A percentile compares a stretch with the other conserved stretches of the same genome.
Evolutionary conservation across 2,797 vertebrate genomes (phyloP).

Genomic region (Falco novaeseelandiae): DNA sequence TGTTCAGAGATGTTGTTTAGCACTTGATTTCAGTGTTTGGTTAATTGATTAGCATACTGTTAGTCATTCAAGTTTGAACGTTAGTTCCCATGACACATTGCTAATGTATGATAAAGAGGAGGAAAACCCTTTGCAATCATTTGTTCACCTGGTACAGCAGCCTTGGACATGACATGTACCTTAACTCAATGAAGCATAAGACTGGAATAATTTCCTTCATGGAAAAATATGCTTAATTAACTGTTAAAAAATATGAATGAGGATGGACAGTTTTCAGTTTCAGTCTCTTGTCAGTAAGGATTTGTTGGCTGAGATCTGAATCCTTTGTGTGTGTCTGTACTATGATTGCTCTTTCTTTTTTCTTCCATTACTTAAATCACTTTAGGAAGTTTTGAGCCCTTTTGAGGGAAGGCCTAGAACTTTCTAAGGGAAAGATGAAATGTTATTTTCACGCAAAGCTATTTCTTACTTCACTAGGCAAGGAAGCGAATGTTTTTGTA

Average conservation of each 20-base stretch:
- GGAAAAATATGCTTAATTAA: conserved; percentile 21
- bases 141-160: not conserved
- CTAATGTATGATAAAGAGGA: not conserved
- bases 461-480: not conserved
- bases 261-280: not conserved
- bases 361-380: not conserved
- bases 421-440: not conserved
- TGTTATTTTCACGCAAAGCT: not conserved
- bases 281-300: not conserved
- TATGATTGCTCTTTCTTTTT: not conserved
- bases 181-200: not conserved
- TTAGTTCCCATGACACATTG: not conserved
- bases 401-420: not conserved
- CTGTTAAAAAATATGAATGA: not conserved
- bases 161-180: not conserved
- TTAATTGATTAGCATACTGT: not conserved
- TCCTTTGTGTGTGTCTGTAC: not conserved
- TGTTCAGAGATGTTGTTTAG: not conserved
- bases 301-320: not conserved
- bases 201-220: conserved; percentile 6
- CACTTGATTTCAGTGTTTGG: not conserved
- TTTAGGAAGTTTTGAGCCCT: not conserved
- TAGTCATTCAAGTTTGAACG: not conserved
- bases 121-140: not conserved
- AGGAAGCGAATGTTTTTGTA: not conserved